Evolutionary conservation across 2,113 vertebrate species (phyloP).

Genomic region (Budorcas taxicolor): DNA sequence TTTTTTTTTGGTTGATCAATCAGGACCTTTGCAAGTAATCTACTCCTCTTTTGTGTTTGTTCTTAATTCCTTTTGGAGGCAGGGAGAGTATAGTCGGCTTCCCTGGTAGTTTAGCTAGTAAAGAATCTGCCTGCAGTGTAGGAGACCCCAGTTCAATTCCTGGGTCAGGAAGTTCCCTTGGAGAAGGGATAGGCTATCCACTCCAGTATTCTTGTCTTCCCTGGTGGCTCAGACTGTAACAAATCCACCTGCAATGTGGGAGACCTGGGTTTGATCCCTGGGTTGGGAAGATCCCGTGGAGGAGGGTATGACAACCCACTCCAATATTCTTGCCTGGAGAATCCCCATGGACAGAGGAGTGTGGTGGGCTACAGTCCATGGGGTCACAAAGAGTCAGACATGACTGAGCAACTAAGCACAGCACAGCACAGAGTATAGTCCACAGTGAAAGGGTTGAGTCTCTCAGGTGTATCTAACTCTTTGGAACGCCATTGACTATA

Average conservation of each 20-base stretch:
- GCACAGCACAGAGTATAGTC: background rate
- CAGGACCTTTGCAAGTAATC: background rate
- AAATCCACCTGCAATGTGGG: too few species aligned
- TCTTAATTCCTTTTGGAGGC: background rate
- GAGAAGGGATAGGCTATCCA: background rate
- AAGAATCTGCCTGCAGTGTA: background rate
- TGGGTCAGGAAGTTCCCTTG: background rate
- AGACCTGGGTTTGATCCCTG: background rate
- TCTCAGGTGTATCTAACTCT: background rate
- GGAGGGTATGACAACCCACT: background rate
- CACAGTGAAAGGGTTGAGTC: background rate
- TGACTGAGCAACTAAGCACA: background rate
- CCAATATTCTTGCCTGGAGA: background rate
- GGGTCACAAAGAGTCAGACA: background rate
- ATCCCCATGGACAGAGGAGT: background rate
- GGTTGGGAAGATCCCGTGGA: background rate
- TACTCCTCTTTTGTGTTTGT: background rate
- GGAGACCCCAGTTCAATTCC: background rate
- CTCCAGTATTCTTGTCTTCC: background rate
- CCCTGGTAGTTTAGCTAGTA: background rate
- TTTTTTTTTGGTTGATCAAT: background rate
- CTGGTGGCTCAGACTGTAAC: background rate
- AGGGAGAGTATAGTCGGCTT: background rate
- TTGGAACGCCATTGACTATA: background rate
- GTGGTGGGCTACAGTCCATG: background rate